Evolutionary conservation across 2,797 vertebrate genomes (phyloP), one percentile per base, ranked within the genome.

Genomic region (Enteromius thamalakanensis): DNA sequence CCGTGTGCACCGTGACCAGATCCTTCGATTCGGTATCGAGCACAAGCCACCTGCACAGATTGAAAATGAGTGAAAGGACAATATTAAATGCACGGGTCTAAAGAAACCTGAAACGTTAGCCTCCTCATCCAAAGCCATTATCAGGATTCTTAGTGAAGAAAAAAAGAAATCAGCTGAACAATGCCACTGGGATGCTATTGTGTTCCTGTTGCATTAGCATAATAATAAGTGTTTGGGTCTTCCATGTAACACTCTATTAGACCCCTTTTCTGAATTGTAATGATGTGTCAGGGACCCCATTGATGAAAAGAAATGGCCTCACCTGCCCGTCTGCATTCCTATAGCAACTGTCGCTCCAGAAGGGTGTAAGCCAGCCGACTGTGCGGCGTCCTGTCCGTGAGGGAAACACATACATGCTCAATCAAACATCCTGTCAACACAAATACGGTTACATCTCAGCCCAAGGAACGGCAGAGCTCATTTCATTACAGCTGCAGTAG

Each of bases 1-100:
- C 98, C 60, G 98, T 99, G 94, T 99, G 98, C 79, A 99, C 95
- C 0, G 97, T 96, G 90, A 99, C 97, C 88, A 99, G 90, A 92
- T 98, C 98, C 91, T 98, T 98, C 9, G 97, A 96, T 89, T 99
- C 97, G 0, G 98, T 96, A 93, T 99, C 98, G 90, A 99, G 95
- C 67, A 99, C 98, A 92, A 98, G 95, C 98, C 98, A 99, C 96
- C 98, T 99, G 95, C 92, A 85, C 88, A 21, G 87, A 88, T 71
- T 80, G 5, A 75, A 32, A 45, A 81, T 34, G 51, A 62, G 12
- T 21, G 23, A 84, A 75, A 80, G 34, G 26, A 8, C 75, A 19
- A 49, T 32, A 34, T 82, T 67, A 76, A 76, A 23, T 49, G 32
- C 32, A 40, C 5, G 68, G 34, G 62, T 17, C 42, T 49, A 21